phyloP scores from a whole-genome alignment of 2,888 invertebrate species.

The Chesias legatella region DNA sequence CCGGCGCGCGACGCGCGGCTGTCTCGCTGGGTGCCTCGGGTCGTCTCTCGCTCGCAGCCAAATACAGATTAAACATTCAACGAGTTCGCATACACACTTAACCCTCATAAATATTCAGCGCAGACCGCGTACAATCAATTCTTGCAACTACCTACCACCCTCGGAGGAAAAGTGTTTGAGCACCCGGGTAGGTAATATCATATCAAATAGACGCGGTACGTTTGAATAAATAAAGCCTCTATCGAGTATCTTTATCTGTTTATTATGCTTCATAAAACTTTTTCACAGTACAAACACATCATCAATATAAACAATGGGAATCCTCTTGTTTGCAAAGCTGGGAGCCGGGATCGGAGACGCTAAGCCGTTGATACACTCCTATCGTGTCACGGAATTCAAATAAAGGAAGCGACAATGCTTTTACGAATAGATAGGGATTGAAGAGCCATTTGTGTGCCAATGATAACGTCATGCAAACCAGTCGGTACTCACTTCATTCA shows the following conservation, averaged over 20 bases:
- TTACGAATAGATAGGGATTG: constrained; percentile 25
- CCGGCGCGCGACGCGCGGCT: constrained; percentile 11
- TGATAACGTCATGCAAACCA: constrained; percentile 33
- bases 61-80: constrained; percentile 78
- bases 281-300: constrained; percentile 36
- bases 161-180: constrained; percentile 67
- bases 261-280: constrained; percentile 28
- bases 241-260: constrained; percentile 33
- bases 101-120: constrained; percentile 77
- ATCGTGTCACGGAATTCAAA: constrained; percentile 33
- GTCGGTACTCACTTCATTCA: constrained; percentile 2
- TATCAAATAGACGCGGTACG: constrained; percentile 58
- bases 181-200: constrained; percentile 64
- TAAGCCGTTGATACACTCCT: constrained; percentile 43
- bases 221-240: constrained; percentile 60
- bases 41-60: constrained; percentile 40
- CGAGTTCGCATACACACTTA: constrained; percentile 77
- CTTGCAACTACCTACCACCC: constrained; percentile 54
- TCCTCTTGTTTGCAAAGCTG: constrained; percentile 37
- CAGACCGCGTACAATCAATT: constrained; percentile 76
- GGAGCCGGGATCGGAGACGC: constrained; percentile 27
- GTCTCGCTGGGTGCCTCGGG: constrained; percentile 12
- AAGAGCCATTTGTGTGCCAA: constrained; percentile 29
- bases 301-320: constrained; percentile 36
- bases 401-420: constrained; percentile 38